Evolutionary conservation across 2,797 vertebrate genomes (phyloP).

Genomic region (Tympanoctomys barrerae): DNA sequence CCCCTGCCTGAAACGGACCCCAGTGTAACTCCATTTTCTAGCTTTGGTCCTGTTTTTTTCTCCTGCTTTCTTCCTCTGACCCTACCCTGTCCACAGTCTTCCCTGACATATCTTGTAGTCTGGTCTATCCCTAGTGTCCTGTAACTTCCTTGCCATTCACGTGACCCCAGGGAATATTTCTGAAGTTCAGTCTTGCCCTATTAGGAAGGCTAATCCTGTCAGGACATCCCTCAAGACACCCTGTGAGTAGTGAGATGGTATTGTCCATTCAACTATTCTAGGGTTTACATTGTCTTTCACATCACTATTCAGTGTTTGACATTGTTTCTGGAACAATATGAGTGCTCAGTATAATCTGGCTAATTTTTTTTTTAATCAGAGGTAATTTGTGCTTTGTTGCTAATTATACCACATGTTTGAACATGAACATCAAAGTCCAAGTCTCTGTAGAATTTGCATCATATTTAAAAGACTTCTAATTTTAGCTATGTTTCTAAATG

Average conservation of each 20-base stretch:
- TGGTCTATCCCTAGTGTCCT: not conserved
- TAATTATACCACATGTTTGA: conserved; percentile 60
- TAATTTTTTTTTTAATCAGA: conserved; percentile 19
- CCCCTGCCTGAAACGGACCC: accelerated
- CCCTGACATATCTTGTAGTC: not conserved
- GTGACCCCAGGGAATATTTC: not conserved
- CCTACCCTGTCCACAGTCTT: not conserved
- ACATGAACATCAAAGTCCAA: conserved; percentile 55
- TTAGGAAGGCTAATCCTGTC: too few relatives aligned
- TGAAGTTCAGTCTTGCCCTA: not conserved
- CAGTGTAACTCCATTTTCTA: accelerated
- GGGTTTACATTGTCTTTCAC: not conserved
- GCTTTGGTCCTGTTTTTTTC: too few relatives aligned
- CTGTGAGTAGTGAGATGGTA: not conserved
- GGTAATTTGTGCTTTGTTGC: conserved; percentile 55
- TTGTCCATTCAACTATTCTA: not conserved
- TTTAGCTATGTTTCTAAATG: conserved; percentile 76
- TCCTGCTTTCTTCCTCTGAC: not conserved
- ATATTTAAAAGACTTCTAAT: conserved; percentile 78
- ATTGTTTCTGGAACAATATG: conserved; percentile 10
- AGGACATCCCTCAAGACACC: not conserved
- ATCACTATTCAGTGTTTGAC: not conserved
- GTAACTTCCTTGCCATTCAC: not conserved
- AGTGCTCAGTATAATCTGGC: not conserved
- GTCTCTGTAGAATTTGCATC: conserved; percentile 62